Conservation (phyloP, 2,797 vertebrate genomes). For the Lates japonicus region DNA sequence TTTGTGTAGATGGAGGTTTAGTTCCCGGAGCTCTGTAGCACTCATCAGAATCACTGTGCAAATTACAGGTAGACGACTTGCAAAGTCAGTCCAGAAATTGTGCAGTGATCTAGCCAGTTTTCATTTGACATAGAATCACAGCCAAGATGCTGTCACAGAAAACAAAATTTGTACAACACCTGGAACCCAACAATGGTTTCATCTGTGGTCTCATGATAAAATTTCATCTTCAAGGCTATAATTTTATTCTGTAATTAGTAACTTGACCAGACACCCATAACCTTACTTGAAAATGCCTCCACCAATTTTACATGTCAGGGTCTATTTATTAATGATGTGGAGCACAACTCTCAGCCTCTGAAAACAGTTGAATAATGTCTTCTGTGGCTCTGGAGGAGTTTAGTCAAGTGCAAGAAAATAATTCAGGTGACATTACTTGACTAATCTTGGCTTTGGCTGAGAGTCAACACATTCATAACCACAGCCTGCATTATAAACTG, state of each 20-base stretch:
- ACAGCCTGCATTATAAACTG: not conserved
- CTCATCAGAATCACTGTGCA: not conserved
- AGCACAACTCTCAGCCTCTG: not conserved
- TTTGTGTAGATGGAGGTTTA: constrained; percentile 3
- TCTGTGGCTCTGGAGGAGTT: not conserved
- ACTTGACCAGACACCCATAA: not conserved
- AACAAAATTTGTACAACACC: not conserved
- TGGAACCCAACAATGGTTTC: not conserved
- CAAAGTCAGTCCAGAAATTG: not conserved
- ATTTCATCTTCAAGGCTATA: not conserved
- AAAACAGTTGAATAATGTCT: constrained; percentile 5
- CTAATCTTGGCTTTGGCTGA: not conserved
- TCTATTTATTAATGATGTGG: constrained; percentile 11
- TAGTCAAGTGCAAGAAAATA: constrained; percentile 2
- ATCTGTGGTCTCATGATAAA: not conserved
- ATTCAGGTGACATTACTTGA: constrained; percentile 19
- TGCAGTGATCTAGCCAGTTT: not conserved
- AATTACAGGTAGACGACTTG: constrained; percentile 8
- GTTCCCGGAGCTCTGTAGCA: not conserved
- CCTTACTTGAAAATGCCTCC: not conserved
- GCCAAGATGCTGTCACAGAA: not conserved
- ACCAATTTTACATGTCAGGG: not conserved
- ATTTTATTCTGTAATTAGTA: not conserved
- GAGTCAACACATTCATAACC: not conserved
- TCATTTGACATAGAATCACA: not conserved